Percentiles rank a stretch among this genome's conserved stretches.
These are phyloP conservation scores for Adelognathus sp. DNA, from an alignment of 2,888 invertebrate genomes.

Conservation along the genomic window DNA sequence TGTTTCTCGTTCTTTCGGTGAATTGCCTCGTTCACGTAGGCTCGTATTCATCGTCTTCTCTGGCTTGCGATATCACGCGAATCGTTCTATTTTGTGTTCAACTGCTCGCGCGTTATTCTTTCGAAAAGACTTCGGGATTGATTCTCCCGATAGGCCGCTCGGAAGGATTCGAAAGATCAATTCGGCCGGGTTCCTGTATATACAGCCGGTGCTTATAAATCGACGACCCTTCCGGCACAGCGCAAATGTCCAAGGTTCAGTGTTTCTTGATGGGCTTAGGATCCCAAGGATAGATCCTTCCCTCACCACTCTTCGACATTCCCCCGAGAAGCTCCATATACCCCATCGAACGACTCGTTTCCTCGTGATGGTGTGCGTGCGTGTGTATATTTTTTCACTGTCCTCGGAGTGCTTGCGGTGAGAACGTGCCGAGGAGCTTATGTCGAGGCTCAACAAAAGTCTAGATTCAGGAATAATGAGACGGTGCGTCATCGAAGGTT, in stretches of 20 bases:
- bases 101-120: too few species aligned
- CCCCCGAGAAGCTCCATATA: slow-evolving; percentile 5
- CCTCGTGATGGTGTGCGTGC: background rate
- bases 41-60: background rate
- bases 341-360: background rate
- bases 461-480: slow-evolving; percentile 72
- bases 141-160: background rate
- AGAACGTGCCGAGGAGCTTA: slow-evolving; percentile 72
- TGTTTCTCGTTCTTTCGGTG: slow-evolving; percentile 13
- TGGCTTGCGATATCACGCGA: background rate
- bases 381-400: slow-evolving; percentile 15
- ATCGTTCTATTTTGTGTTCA: too few species aligned
- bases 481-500: slow-evolving; percentile 38
- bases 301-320: background rate
- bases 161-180: slow-evolving; percentile 1
- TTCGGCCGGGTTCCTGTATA: background rate
- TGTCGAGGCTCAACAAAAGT: slow-evolving; percentile 70
- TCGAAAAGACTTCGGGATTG: too few species aligned
- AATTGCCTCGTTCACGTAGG: background rate
- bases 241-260: background rate
- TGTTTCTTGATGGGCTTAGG: slow-evolving; percentile 27
- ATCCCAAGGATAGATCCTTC: slow-evolving; percentile 31
- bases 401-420: slow-evolving; percentile 68
- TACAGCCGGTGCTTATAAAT: background rate
- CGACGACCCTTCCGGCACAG: background rate